Conservation (phyloP, 2,113 vertebrate species). For the Scopus umbretta region DNA sequence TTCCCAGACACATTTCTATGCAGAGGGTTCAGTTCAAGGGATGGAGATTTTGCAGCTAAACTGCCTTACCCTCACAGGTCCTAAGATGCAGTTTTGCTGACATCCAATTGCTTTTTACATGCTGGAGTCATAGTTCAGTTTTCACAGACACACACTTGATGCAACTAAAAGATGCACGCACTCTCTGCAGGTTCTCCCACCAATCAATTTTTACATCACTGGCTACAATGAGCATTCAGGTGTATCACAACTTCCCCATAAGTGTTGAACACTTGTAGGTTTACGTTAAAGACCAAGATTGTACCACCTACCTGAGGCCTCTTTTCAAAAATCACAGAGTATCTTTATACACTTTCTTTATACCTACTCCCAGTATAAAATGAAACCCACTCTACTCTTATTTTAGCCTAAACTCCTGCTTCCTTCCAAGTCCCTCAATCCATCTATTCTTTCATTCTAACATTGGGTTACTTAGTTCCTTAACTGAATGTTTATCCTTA, state of each 20-base stretch:
- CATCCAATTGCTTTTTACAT: background rate
- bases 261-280: accelerated
- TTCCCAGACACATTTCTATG: background rate
- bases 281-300: background rate
- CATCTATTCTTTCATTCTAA: background rate
- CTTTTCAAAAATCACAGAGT: background rate
- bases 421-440: no score
- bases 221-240: background rate
- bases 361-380: background rate
- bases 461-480: accelerated
- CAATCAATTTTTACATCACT: background rate
- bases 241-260: background rate
- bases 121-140: background rate
- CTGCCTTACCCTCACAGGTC: background rate
- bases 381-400: accelerated
- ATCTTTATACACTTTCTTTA: background rate
- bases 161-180: accelerated
- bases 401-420: background rate
- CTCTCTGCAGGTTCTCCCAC: background rate
- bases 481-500: accelerated
- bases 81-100: background rate
- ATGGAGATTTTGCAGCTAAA: background rate
- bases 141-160: accelerated
- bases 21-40: background rate
- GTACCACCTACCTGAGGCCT: background rate